phyloP scores from a whole-genome alignment of 2,888 invertebrate genomes.

The Priapulus caudatus region DNA sequence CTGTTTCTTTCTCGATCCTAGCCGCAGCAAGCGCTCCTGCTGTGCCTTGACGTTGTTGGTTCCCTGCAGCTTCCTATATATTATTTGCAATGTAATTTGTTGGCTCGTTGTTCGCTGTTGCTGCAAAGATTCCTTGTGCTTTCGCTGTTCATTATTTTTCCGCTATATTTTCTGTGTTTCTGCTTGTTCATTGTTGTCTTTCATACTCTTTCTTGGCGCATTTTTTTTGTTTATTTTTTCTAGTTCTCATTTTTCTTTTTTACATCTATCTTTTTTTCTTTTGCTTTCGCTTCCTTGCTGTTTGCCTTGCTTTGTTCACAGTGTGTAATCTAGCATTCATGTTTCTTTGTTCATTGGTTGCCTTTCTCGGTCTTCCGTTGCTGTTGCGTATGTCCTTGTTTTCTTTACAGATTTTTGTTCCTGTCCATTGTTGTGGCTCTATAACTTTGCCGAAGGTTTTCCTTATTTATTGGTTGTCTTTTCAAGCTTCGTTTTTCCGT shows the following conservation, averaged over 20 bases:
- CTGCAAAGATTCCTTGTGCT: not conserved
- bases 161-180: not conserved
- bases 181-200: not conserved
- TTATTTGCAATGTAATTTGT: not conserved
- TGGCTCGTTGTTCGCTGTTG: not conserved
- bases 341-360: not conserved
- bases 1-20: not conserved
- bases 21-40: not conserved
- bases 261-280: not conserved
- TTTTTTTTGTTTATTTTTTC: not conserved
- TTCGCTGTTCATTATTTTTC: not conserved
- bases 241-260: not conserved
- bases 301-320: not conserved
- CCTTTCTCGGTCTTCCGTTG: not conserved
- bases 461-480: too few species aligned
- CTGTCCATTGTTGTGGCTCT: too few species aligned
- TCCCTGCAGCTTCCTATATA: not conserved
- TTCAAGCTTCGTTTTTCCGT: too few species aligned
- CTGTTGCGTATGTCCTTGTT: too few species aligned
- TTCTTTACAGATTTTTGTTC: too few species aligned
- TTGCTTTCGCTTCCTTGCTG: constrained; percentile 1
- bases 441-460: too few species aligned
- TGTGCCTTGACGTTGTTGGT: not conserved
- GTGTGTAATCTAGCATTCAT: not conserved
- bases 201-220: not conserved